Conservation (phyloP, 2,888 invertebrate genomes). For the Hecatera dysodea region DNA sequence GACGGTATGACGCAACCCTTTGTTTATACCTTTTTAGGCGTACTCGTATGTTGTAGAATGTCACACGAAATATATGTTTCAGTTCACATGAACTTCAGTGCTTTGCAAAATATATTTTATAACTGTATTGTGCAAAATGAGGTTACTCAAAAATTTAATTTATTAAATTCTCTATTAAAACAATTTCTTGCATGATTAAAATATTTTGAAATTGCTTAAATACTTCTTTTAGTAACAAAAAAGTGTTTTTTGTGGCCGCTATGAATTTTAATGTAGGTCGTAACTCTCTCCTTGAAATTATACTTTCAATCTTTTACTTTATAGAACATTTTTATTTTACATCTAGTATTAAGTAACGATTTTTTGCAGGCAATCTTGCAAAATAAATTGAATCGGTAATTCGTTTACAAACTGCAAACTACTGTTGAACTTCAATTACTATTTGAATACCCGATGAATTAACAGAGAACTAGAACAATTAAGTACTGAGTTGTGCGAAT, state of each 20-base stretch:
- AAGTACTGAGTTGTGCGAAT: slow-evolving; percentile 29
- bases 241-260: slow-evolving; percentile 49
- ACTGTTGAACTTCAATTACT: slow-evolving; percentile 27
- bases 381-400: background rate
- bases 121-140: background rate
- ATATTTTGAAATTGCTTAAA: slow-evolving; percentile 40
- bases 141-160: slow-evolving; percentile 12
- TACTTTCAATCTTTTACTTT: slow-evolving; percentile 36
- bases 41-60: slow-evolving; percentile 21
- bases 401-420: slow-evolving; percentile 17
- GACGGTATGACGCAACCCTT: slow-evolving; percentile 36
- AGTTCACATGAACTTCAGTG: slow-evolving; percentile 5
- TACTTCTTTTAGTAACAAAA: slow-evolving; percentile 34
- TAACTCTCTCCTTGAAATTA: slow-evolving; percentile 48
- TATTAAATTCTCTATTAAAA: background rate
- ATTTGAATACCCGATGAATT: slow-evolving; percentile 33
- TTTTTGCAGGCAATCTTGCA: slow-evolving; percentile 17
- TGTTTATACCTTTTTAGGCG: slow-evolving; percentile 23
- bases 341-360: slow-evolving; percentile 24
- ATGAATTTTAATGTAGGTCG: slow-evolving; percentile 56
- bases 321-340: slow-evolving; percentile 18
- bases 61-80: slow-evolving; percentile 10
- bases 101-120: background rate
- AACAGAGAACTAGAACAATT: slow-evolving; percentile 38
- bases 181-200: slow-evolving; percentile 37